phyloP scores from a whole-genome alignment of 1,140 invertebrate species.

The Anastrepha ludens region DNA sequence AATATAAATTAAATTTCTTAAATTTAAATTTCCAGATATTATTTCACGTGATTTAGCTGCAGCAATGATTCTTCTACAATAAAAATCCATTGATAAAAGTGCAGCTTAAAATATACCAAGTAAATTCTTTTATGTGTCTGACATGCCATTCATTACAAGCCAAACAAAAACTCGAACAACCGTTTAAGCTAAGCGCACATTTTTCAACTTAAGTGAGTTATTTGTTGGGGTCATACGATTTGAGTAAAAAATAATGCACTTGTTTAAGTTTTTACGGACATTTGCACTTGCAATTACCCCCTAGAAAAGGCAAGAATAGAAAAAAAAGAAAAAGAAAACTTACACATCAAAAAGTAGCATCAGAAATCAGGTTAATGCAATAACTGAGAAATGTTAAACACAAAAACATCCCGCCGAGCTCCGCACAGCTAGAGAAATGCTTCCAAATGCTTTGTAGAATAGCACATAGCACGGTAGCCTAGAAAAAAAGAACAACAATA shows the following conservation, averaged over 20 bases:
- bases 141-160: not conserved
- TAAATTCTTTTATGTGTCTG: not conserved
- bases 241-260: not conserved
- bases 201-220: not conserved
- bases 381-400: slow-evolving; percentile 34
- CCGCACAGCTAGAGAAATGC: not conserved
- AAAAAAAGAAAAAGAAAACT: not conserved
- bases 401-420: slow-evolving; percentile 12
- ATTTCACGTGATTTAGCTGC: not conserved
- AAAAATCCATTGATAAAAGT: not conserved
- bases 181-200: slow-evolving; percentile 8
- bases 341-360: not conserved
- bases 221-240: slow-evolving; percentile 14
- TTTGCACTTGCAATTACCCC: not conserved
- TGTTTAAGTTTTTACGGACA: not conserved
- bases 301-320: not conserved
- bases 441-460: not conserved
- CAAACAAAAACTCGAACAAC: not conserved
- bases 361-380: slow-evolving; percentile 46
- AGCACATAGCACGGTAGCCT: not conserved
- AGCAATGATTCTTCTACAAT: not conserved
- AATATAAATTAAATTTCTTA: too few species aligned
- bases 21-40: too few species aligned
- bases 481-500: too few species aligned
- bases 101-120: not conserved